Evolutionary conservation across 2,797 vertebrate species (phyloP), one percentile per base, ranked within the genome.

Genomic region (Malurus splendens): DNA sequence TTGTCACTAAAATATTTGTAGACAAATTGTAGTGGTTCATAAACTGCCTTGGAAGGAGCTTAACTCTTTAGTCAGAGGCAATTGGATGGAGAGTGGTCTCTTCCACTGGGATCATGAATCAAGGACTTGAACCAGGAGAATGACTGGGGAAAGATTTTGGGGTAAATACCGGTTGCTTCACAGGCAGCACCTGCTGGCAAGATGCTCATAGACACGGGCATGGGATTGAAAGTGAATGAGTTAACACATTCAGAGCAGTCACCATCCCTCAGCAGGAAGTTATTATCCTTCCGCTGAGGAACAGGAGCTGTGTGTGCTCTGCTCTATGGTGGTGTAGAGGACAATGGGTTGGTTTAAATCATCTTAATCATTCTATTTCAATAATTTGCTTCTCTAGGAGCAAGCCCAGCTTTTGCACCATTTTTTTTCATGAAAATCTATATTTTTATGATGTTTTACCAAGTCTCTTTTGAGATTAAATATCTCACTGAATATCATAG

Each of bases 311-410:
- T 87, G 66, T 86, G 66, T 90, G 84, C 79, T 82, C 86, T 91
- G 55, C 66, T 70, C 73, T 60, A 56, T 87, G 93, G 91, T 81
- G 62, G 52, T 36, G 20, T 28, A 78, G 33, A 87, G 82, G 70
- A 95, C 89, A 95, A 94, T 94, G 56, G 59, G 22, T 22, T 86
- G 70, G 47, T 86, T 93, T 90, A 86, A 94, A 86, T 87, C 38
- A 62, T 72, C 62, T 52, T 55, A 85, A 56, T 50, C 25, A 54
- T 76, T 55, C 30, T 89, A 47, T 92, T 94, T 89, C 70, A 70
- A 71, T 41, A 82, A 51, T 25, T 77, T 67, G 11, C 23, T 87
- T 87, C 89, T 90, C 36, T 8, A 81, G 55, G 17, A 65, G 16
- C 47, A 83, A 89, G 28, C 15, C 7, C 23, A 87, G 51, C 8